Evolutionary conservation across 64 coral and sea anemone genomes (phyloP), one percentile per base, ranked within the genome.

Genomic region (Montipora cactus): DNA sequence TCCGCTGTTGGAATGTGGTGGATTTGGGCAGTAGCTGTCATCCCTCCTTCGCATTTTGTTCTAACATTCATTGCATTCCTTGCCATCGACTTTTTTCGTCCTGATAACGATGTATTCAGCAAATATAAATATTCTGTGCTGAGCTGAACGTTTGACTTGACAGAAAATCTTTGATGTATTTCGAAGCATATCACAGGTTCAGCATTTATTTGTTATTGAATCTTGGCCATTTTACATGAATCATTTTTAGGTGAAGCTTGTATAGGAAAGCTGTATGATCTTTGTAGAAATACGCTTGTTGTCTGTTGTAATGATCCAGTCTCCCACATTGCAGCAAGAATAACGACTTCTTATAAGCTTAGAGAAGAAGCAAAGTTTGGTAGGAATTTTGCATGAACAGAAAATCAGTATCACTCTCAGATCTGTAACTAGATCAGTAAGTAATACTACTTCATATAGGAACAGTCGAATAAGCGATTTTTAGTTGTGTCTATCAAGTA

Each of bases 1-100:
- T 96, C 87, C 78, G 97, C 97, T 10, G 20, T 99, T 3, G 97
- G 94, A 3, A 96, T 99, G 94, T 99, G 97, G 97, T 99, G 95
- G 92, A 50, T 96, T 3, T 81, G 89, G 3, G 87, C 93, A 0
- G 79, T 99, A 18, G 97, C 94, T 18, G 88, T 96, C 55, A 77
- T 99, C 28, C 97, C 97, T 9, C 97, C 97, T 18, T 81, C 88
- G 74, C 97, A 99, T 81, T 87, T 99, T 10, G 92, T 99, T 11
- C 71, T 95, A 16, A 99, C 97, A 13, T 94, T 99, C 22, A 13
- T 99, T n/a, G 83, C 97, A 0, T 99, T 99, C 76, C 59, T 99
- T 73, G 97, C 97, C 0, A 99, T 99, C 50, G 97, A 99, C 59
- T 99, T 99, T 59, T 99, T 99, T 77, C 83, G 95, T 59, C 89